phyloP scores from a whole-genome alignment of 2,888 invertebrate genomes.

The Seira ritae region DNA sequence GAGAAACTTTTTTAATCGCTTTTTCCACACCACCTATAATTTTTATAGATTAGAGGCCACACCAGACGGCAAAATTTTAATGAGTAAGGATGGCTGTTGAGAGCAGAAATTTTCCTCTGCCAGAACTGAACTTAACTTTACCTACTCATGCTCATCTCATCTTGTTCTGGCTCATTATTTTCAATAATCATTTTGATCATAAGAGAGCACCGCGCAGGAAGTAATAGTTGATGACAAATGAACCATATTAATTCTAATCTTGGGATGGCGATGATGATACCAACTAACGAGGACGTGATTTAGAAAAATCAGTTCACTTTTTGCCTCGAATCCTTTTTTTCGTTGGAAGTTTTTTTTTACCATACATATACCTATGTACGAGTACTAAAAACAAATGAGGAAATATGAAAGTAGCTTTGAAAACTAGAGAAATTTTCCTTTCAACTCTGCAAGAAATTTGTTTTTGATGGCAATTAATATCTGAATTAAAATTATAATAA shows the following conservation, averaged over 20 bases:
- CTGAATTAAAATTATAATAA: too few species aligned
- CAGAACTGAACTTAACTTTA: too few species aligned
- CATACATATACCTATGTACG: too few species aligned
- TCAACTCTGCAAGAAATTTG: slow-evolving; percentile 21
- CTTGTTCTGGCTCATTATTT: slow-evolving; percentile 52
- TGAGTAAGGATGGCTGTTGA: slow-evolving; percentile 21
- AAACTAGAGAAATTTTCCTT: slow-evolving; percentile 17
- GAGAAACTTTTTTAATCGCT: slow-evolving; percentile 45
- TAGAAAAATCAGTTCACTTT: too few species aligned
- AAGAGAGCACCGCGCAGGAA: slow-evolving; percentile 39
- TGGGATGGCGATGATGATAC: not conserved
- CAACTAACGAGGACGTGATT: not conserved
- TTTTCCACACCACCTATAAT: slow-evolving; percentile 25
- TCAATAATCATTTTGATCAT: slow-evolving; percentile 59
- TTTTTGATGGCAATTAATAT: too few species aligned
- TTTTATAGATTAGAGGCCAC: slow-evolving; percentile 21
- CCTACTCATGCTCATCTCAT: not conserved
- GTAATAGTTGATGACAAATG: slow-evolving; percentile 56
- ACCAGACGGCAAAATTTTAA: too few species aligned
- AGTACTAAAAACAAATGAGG: too few species aligned
- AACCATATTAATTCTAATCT: slow-evolving; percentile 56
- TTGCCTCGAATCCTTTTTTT: too few species aligned
- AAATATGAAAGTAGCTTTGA: too few species aligned
- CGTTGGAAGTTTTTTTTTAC: too few species aligned
- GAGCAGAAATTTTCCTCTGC: too few species aligned